Base-by-base conservation (phyloP, 2,797 vertebrate genomes). In the Euthynnus affinis region DNA sequence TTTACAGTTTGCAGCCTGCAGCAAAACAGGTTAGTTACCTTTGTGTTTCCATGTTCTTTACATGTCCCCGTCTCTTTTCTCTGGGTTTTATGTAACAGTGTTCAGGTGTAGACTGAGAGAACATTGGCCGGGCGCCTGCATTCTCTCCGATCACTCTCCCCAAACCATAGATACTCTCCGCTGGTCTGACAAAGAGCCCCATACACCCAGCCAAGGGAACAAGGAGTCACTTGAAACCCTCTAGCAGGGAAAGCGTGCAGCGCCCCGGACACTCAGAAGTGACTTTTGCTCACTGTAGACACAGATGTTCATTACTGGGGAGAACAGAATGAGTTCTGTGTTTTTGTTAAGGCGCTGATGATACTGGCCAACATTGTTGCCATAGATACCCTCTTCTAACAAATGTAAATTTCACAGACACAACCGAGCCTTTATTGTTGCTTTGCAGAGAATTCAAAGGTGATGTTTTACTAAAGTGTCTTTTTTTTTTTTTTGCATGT, bases 151-250 rank as follows among this genome's bases (percentile, higher is more conserved):
- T 74, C 79, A 5, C 87, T 85, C 64, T 73, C 76, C 76, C 80
- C 68, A 55, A 91, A 90, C 90, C 91, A 84, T 90, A 91, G 89
- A 89, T 88, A 89, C 90, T 83, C 83, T 83, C 59, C 49, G 25
- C 69, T 0, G 69, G 48, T 40, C 75, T 64, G 72, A 92, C 92
- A 92, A 93, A 92, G 88, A 89, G 79, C 55, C 64, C 71, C 83
- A 76, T 27, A 87, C 58, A 89, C 74, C 71, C 83, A 5, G 49
- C 80, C 76, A 57, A 64, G 85, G 60, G 82, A 79, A 90, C 86
- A 87, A 81, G 87, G 82, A 84, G 75, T 71, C 69, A 60, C 73
- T 89, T 86, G 87, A 92, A 81, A 71, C 71, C 67, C 23, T 63
- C 75, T 82, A 63, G 66, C 74, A 62, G 73, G 37, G 78, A 87